Percentiles rank a stretch among this genome's conserved stretches.
phyloP scores from a whole-genome alignment of 2,888 invertebrate species.

The Hydrotaea diabolus region DNA sequence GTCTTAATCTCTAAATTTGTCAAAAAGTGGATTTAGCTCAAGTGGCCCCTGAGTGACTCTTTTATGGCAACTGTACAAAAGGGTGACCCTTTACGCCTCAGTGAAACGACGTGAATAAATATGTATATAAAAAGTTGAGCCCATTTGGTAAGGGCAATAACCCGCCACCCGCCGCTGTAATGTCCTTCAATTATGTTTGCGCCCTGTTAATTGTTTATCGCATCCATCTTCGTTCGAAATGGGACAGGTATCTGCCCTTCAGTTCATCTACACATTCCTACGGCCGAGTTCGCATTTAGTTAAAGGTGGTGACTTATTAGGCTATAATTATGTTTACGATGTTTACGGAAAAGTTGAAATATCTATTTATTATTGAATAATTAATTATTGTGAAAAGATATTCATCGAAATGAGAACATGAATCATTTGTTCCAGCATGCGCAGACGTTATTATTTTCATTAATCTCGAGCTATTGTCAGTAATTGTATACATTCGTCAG shows the following conservation, averaged over 20 bases:
- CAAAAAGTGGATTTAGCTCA: too few species aligned
- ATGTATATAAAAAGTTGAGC: too few species aligned
- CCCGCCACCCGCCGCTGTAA: not conserved
- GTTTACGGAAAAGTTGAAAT: not conserved
- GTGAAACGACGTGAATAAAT: too few species aligned
- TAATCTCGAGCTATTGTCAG: too few species aligned
- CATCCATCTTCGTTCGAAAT: not conserved
- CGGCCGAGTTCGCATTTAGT: not conserved
- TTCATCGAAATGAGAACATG: not conserved
- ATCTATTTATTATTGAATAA: constrained; percentile 12
- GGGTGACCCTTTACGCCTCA: too few species aligned
- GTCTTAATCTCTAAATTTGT: too few species aligned
- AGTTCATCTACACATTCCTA: not conserved
- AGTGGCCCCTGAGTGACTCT: too few species aligned
- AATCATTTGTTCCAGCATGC: not conserved
- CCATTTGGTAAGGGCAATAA: too few species aligned
- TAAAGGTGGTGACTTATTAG: constrained; percentile 4
- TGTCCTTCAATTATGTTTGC: not conserved
- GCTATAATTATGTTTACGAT: not conserved
- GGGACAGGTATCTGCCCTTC: not conserved
- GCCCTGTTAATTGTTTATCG: not conserved
- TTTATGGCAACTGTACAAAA: too few species aligned
- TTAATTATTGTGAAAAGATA: not conserved
- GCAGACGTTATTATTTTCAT: not conserved
- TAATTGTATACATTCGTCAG: too few species aligned